Conservation (phyloP, 2,888 invertebrate species). For the Drosophila neoperkinsi region DNA sequence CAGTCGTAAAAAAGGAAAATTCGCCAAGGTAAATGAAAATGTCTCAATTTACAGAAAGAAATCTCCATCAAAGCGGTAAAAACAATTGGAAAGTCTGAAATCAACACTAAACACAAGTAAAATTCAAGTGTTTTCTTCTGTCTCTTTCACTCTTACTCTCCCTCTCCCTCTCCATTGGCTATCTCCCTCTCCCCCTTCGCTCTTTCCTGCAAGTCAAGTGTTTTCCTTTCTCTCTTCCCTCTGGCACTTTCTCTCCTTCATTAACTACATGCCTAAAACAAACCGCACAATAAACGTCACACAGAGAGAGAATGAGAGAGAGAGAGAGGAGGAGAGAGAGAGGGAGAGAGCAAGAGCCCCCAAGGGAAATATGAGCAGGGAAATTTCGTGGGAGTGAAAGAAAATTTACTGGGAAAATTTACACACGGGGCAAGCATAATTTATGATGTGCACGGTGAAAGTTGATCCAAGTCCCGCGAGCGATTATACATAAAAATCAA, state of each 20-base stretch:
- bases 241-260: slow-evolving; percentile 25
- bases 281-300: slow-evolving; percentile 77
- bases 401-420: slow-evolving; percentile 36
- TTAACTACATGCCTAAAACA: slow-evolving; percentile 65
- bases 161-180: not conserved
- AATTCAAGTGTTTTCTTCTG: slow-evolving; percentile 13
- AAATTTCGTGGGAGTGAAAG: slow-evolving; percentile 58
- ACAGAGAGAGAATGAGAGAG: slow-evolving; percentile 32
- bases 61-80: not conserved
- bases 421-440: slow-evolving; percentile 58
- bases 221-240: not conserved
- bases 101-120: not conserved
- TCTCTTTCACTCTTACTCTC: not conserved
- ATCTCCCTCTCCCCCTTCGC: not conserved
- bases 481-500: slow-evolving; percentile 46
- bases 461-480: slow-evolving; percentile 79
- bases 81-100: not conserved
- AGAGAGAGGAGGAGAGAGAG: slow-evolving; percentile 5
- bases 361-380: slow-evolving; percentile 48
- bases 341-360: slow-evolving; percentile 42
- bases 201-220: slow-evolving; percentile 3
- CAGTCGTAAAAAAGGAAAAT: not conserved
- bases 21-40: slow-evolving; percentile 1
- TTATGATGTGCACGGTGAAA: slow-evolving; percentile 74
- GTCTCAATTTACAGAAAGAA: not conserved